A percentile compares a stretch with the other conserved stretches of the same genome.
These are phyloP conservation scores for Lepilemur ruficaudatus DNA, from an alignment of 2,797 vertebrate species.

Conservation along the genomic window DNA sequence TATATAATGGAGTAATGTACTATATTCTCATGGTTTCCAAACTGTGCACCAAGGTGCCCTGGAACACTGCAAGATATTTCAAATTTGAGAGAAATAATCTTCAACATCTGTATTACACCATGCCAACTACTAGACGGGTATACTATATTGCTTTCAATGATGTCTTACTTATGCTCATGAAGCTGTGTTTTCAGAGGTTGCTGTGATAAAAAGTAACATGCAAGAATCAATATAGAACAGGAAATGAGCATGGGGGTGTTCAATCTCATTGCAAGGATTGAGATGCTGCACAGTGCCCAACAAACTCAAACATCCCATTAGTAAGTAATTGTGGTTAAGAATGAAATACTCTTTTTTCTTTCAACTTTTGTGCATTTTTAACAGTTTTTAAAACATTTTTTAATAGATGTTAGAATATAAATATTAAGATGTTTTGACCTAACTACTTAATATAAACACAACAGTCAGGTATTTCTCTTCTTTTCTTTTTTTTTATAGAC, in stretches of 20 bases:
- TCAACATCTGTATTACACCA: not conserved
- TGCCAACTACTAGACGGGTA: not conserved
- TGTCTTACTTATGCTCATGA: not conserved
- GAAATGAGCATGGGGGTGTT: not conserved
- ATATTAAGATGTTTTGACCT: not conserved
- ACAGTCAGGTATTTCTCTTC: not conserved
- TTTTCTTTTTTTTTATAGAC: not conserved
- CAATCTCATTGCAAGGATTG: not conserved
- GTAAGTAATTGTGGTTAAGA: not conserved
- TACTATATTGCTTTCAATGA: not conserved
- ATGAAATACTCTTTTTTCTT: not conserved
- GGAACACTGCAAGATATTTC: not conserved
- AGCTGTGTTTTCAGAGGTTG: not conserved
- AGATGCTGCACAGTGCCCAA: not conserved
- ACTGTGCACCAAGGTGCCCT: not conserved
- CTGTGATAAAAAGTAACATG: not conserved
- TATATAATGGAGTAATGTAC: not conserved
- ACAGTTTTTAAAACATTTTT: not conserved
- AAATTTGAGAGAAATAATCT: not conserved
- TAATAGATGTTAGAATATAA: not conserved
- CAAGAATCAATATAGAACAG: not conserved
- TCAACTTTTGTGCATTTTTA: not conserved
- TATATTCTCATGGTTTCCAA: not conserved
- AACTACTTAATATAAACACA: conserved; percentile 18
- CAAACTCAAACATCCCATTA: not conserved